Conservation (phyloP, 2,113 vertebrate genomes). For the Edolisoma coerulescens region DNA sequence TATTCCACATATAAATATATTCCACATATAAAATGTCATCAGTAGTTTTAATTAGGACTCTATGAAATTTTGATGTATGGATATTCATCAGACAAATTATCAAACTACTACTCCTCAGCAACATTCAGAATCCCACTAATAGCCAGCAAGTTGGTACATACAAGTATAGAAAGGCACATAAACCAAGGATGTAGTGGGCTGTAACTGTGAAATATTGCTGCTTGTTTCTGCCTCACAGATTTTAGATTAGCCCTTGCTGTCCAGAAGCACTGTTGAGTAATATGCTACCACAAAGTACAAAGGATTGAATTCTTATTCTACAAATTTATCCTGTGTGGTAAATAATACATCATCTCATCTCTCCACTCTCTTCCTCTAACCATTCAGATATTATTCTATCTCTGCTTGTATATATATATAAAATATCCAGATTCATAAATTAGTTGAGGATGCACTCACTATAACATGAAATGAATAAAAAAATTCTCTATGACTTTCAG, state of each 20-base stretch:
- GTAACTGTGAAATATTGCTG: conserved; percentile 57
- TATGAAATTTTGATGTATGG: neutral
- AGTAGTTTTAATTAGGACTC: conserved; percentile 16
- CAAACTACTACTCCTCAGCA: neutral
- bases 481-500: neutral
- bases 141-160: neutral
- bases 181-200: conserved; percentile 29
- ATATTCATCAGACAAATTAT: neutral
- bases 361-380: neutral
- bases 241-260: conserved; percentile 56
- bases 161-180: conserved; percentile 17
- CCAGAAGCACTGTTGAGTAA: conserved; percentile 7
- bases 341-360: conserved; percentile 20
- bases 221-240: conserved; percentile 55
- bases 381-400: neutral
- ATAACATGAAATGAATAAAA: neutral
- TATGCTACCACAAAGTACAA: neutral
- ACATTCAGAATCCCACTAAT: neutral
- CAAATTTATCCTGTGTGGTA: neutral
- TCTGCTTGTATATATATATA: neutral
- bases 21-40: neutral
- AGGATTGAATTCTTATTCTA: conserved; percentile 37
- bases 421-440: neutral
- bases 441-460: neutral
- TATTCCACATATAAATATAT: neutral